Conservation (phyloP, 2,888 invertebrate genomes). For the Xiphydria camelus region DNA sequence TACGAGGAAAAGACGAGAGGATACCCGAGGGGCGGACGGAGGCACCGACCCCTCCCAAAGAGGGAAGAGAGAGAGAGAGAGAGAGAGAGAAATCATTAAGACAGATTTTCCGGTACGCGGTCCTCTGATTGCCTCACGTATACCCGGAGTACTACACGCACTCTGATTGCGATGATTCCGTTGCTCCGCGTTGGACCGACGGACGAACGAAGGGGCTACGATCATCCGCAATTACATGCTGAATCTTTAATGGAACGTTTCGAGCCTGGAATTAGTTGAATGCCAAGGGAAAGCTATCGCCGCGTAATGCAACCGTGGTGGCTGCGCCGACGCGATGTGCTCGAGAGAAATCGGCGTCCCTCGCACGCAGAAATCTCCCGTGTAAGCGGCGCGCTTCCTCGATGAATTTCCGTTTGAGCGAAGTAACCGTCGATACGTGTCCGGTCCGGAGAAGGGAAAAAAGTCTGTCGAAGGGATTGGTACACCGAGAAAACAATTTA, state of each 20-base stretch:
- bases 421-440: too few species aligned
- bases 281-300: conserved; percentile 54
- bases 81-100: conserved; percentile 32
- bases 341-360: neutral
- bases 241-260: conserved; percentile 59
- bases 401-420: too few species aligned
- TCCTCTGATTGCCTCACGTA: conserved; percentile 44
- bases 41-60: too few species aligned
- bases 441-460: too few species aligned
- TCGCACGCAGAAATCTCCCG: too few species aligned
- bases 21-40: too few species aligned
- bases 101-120: conserved; percentile 43
- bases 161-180: conserved; percentile 2
- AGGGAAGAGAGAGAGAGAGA: too few species aligned
- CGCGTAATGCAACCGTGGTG: conserved; percentile 45
- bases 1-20: too few species aligned
- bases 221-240: conserved; percentile 58
- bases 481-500: too few species aligned
- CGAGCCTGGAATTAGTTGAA: conserved; percentile 57
- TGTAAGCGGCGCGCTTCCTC: too few species aligned
- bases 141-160: neutral
- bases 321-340: conserved; percentile 26
- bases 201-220: conserved; percentile 27
- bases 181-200: neutral
- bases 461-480: too few species aligned